Percentiles rank a stretch among this genome's conserved stretches.
phyloP scores from a whole-genome alignment of 2,888 invertebrate species.

The Drosophila austrosaltans region DNA sequence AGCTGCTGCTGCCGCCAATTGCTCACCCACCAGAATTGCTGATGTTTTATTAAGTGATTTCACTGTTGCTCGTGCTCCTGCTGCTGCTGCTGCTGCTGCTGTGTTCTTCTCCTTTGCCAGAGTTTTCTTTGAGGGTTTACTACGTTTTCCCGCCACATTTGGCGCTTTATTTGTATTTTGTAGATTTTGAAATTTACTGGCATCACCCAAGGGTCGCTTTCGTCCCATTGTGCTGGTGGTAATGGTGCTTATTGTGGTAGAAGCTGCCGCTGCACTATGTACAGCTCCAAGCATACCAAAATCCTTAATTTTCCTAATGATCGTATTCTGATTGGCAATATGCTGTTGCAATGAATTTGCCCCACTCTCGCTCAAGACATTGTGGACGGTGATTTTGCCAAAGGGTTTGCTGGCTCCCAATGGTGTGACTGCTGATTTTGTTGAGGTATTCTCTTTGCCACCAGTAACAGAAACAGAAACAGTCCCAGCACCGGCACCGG shows the following conservation, averaged over 20 bases:
- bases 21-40: too few species aligned
- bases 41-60: background rate
- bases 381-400: constrained; percentile 81
- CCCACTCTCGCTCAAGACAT: constrained; percentile 77
- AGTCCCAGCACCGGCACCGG: background rate
- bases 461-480: background rate
- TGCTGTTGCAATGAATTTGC: constrained; percentile 70
- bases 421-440: constrained; percentile 39
- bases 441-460: constrained; percentile 10
- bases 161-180: constrained; percentile 32
- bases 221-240: constrained; percentile 33
- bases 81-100: background rate
- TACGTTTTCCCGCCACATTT: constrained; percentile 55
- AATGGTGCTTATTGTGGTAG: background rate
- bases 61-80: background rate
- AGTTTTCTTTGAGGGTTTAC: constrained; percentile 48
- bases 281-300: constrained; percentile 82
- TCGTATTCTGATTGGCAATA: constrained; percentile 79
- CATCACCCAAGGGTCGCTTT: constrained; percentile 67
- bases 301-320: constrained; percentile 82
- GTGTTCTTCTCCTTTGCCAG: constrained; percentile 10
- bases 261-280: constrained; percentile 55
- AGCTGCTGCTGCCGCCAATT: background rate
- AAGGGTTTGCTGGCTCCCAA: constrained; percentile 73
- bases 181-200: constrained; percentile 53